Conservation (phyloP, 2,797 vertebrate species). For the Hippoglossus hippoglossus region DNA sequence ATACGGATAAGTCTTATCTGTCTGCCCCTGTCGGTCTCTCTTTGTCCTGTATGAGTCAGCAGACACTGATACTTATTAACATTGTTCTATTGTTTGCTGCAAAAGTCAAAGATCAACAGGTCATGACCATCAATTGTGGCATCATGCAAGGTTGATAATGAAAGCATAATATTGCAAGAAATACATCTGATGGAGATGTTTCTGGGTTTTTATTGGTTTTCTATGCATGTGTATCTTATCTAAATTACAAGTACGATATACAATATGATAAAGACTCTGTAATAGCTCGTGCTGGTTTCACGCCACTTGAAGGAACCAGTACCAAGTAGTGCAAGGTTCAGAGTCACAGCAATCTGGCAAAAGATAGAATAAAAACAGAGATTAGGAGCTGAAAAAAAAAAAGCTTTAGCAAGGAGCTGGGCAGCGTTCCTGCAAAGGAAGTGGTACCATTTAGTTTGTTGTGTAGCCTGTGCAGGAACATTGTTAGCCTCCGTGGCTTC, state of each 20-base stretch:
- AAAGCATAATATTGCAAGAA: too few species aligned
- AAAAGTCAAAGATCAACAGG: constrained; percentile 5
- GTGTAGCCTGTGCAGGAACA: constrained; percentile 29
- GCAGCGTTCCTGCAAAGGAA: constrained; percentile 50
- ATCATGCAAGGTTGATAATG: too few species aligned
- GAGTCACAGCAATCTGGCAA: constrained; percentile 20
- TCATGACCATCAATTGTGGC: constrained; percentile 6
- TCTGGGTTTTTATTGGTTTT: constrained; percentile 23
- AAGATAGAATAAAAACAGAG: constrained; percentile 7
- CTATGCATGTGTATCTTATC: constrained; percentile 1
- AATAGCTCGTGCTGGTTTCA: neutral
- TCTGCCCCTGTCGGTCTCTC: constrained; percentile 11
- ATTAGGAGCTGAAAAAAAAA: constrained; percentile 35
- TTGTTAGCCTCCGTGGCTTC: constrained; percentile 36
- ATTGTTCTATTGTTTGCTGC: constrained; percentile 12
- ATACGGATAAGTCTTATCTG: neutral
- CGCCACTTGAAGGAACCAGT: neutral
- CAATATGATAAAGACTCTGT: too few species aligned
- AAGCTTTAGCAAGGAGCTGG: constrained; percentile 48
- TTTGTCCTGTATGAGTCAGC: constrained; percentile 21
- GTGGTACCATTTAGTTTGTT: constrained; percentile 21
- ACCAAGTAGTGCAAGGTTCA: constrained; percentile 11
- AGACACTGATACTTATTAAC: constrained; percentile 26
- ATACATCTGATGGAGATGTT: constrained; percentile 10
- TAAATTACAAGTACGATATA: neutral